Base-by-base conservation (phyloP, 2,113 vertebrate genomes). In the Mandrillus leucophaeus region DNA sequence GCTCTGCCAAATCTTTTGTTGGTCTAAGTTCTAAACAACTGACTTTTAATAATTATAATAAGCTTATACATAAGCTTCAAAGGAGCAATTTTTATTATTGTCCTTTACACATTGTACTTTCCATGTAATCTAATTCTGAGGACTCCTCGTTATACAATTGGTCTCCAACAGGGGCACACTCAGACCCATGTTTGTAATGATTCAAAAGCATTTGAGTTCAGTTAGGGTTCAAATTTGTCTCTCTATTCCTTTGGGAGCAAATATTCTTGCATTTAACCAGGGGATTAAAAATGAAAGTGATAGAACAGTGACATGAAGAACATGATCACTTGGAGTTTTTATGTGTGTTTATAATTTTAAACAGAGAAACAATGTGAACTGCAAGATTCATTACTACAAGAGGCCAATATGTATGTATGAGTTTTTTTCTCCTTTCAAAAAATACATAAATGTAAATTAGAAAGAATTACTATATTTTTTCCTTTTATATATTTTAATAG, bases 241-340 rank as follows among this genome's bases (percentile, higher is more conserved):
- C 10, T 30, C 6, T 20, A 13, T 14, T 25, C 25, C 52, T 38
- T 3, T 23, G 59, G 55, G 50, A 38, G 13, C 57, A 85, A 52
- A 32, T 45, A 27, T 73, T 79, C 13, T 27, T 92, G 43, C 14
- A 8, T 61, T 96, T 75, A 55, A 94, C 81, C 12, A 66, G 27
- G 43, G 7, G 22, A 68, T 93, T 93, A 59, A 94, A 92, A 87
- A 64, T 59, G 7, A 95, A 84, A 94, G 55, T 25, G 17, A 89
- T 64, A 79, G 4, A 48, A 66, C 12, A n/a, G 22, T 80, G 76
- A 59, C 27, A 18, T 12, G 2, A 78, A 85, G 52, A 73, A 61
- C 25, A 23, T 8, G 6, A 73, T 52, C 66, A 57, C 38, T 50
- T 90, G 80, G 35, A 73, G 20, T 40, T 90, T 86, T 64, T 35